phyloP scores from a whole-genome alignment of 2,888 invertebrate species.

The Megaustenia siamemsis region DNA sequence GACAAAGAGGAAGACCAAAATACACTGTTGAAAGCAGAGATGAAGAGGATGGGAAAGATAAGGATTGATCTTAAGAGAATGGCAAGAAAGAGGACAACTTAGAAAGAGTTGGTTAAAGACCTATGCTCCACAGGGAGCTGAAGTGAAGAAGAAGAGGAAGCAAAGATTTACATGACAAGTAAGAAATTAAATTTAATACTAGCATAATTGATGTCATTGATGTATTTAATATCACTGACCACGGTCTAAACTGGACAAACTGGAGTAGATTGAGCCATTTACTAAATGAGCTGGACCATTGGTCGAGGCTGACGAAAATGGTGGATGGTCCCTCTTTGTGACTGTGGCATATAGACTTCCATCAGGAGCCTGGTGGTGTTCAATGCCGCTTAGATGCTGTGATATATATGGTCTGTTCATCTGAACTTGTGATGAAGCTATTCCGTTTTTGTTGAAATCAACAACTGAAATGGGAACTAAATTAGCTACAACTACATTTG shows the following conservation, averaged over 20 bases:
- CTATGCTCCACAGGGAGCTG: too few species aligned
- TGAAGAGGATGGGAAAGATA: too few species aligned
- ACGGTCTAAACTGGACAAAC: constrained; percentile 94
- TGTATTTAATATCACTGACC: constrained; percentile 84
- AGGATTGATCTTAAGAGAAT: too few species aligned
- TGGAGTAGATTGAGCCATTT: constrained; percentile 86
- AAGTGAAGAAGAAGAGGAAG: too few species aligned
- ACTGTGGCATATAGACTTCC: constrained; percentile 91
- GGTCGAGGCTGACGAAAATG: constrained; percentile 36
- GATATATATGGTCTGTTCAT: constrained; percentile 40
- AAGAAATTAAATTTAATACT: background rate
- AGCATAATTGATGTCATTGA: background rate
- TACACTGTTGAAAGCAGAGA: too few species aligned
- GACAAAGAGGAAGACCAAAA: too few species aligned
- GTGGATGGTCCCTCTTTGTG: constrained; percentile 75
- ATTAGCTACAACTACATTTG: background rate
- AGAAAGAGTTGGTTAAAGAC: too few species aligned
- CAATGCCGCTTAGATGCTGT: constrained; percentile 47
- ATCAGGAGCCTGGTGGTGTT: constrained; percentile 81
- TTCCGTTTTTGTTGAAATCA: constrained; percentile 68
- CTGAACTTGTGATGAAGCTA: constrained; percentile 56
- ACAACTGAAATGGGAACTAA: constrained; percentile 61
- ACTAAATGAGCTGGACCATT: constrained; percentile 68
- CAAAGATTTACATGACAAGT: background rate
- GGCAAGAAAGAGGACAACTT: too few species aligned